A percentile compares a stretch with the other conserved stretches of the same genome.
phyloP scores from a whole-genome alignment of 2,113 vertebrate genomes.

The Microtus oregoni region DNA sequence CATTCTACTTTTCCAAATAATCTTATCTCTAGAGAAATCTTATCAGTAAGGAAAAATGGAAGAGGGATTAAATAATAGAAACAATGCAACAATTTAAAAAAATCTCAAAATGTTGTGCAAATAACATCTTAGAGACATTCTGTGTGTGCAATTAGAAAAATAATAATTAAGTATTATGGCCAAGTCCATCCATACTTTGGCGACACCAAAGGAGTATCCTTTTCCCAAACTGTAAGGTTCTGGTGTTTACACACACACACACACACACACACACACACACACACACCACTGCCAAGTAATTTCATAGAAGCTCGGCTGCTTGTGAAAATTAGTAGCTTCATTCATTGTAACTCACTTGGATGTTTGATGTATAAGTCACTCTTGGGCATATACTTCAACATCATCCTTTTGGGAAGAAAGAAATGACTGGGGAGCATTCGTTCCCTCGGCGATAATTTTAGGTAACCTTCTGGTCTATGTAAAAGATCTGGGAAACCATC shows the following conservation, averaged over 20 bases:
- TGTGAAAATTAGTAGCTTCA: not conserved
- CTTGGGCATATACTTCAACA: not conserved
- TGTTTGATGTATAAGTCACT: not conserved
- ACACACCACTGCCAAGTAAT: not conserved
- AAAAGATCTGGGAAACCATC: not conserved
- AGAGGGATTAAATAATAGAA: conserved; percentile 35
- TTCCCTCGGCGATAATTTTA: not conserved
- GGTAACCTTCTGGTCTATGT: not conserved
- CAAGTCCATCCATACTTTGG: conserved; percentile 3
- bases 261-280: not conserved
- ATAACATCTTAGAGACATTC: not conserved
- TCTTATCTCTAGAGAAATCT: not conserved
- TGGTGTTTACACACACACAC: not conserved
- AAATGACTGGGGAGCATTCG: not conserved
- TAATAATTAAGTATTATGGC: not conserved
- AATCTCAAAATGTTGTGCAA: not conserved
- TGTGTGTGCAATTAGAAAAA: not conserved
- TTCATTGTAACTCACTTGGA: conserved; percentile 20
- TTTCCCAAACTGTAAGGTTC: not conserved
- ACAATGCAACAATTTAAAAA: conserved; percentile 19
- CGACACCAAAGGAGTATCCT: not conserved
- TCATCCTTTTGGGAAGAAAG: not conserved
- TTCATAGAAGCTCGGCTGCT: not conserved
- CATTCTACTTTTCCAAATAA: not conserved
- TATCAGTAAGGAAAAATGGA: not conserved